Conservation (phyloP, 2,797 vertebrate genomes). For the Chiroxiphia lanceolata region DNA sequence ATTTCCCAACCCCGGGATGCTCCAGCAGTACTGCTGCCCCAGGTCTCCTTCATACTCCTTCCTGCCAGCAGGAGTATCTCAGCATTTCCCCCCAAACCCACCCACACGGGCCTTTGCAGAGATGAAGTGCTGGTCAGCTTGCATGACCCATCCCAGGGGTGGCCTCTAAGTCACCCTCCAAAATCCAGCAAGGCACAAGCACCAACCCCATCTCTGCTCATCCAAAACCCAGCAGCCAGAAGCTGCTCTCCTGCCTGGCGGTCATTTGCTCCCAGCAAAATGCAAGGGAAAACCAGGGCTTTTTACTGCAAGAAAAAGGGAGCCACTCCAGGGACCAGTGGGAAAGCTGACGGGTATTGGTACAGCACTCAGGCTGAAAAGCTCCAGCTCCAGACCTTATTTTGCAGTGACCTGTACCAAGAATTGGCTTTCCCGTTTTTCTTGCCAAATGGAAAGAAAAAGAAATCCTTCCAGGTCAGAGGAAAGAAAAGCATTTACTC, state of each 20-base stretch:
- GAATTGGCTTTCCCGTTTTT: constrained; percentile 25
- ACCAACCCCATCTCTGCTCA: neutral
- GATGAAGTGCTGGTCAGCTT: neutral
- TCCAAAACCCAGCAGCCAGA: neutral
- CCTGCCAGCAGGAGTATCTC: neutral
- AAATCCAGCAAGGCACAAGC: neutral
- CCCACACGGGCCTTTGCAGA: neutral
- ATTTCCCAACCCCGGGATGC: rapidly evolving
- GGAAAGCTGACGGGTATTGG: constrained; percentile 27
- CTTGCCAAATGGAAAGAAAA: constrained; percentile 49
- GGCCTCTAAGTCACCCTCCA: neutral
- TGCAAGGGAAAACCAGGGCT: neutral
- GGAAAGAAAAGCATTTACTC: constrained; percentile 41
- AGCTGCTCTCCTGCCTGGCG: neutral
- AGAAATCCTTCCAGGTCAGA: constrained; percentile 60
- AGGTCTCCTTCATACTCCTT: neutral
- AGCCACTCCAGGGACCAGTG: neutral
- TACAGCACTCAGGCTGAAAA: neutral
- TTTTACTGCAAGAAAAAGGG: neutral
- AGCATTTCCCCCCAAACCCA: neutral
- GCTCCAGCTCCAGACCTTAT: neutral
- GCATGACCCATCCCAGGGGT: rapidly evolving
- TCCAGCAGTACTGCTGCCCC: neutral
- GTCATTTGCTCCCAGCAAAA: neutral
- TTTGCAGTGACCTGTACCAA: constrained; percentile 47